phyloP scores from a whole-genome alignment of 2,113 vertebrate species.

The Spea multiplicata region DNA sequence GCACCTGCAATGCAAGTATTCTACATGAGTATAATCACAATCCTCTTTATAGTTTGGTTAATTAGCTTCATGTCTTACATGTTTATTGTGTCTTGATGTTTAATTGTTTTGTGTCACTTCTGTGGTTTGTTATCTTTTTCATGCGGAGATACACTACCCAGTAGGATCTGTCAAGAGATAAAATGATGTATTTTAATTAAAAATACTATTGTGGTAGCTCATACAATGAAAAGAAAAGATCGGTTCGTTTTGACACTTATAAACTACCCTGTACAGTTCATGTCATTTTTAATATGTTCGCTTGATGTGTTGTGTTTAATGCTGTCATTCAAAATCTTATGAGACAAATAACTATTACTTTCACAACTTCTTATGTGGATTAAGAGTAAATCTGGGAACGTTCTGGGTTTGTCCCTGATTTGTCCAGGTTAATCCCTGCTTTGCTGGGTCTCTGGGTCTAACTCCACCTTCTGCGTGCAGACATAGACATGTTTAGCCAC shows the following conservation, averaged over 20 bases:
- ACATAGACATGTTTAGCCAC: no score
- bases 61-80: constrained; percentile 30
- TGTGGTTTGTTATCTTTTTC: constrained; percentile 16
- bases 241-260: constrained; percentile 9
- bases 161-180: constrained; percentile 6
- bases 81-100: constrained; percentile 26
- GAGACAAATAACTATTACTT: not conserved
- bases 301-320: not conserved
- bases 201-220: not conserved
- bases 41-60: constrained; percentile 28
- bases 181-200: constrained; percentile 19
- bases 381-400: not conserved
- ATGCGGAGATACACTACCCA: constrained; percentile 9
- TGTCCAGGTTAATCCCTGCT: no score
- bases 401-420: no score
- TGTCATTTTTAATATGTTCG: not conserved
- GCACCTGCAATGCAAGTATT: constrained; percentile 10
- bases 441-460: no score
- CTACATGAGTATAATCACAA: constrained; percentile 7
- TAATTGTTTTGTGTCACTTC: constrained; percentile 23
- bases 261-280: not conserved
- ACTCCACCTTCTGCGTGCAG: no score
- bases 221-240: constrained; percentile 1
- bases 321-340: not conserved
- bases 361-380: not conserved